Base-by-base conservation (phyloP, 2,888 invertebrate genomes). In the Harpalus rufipes region DNA sequence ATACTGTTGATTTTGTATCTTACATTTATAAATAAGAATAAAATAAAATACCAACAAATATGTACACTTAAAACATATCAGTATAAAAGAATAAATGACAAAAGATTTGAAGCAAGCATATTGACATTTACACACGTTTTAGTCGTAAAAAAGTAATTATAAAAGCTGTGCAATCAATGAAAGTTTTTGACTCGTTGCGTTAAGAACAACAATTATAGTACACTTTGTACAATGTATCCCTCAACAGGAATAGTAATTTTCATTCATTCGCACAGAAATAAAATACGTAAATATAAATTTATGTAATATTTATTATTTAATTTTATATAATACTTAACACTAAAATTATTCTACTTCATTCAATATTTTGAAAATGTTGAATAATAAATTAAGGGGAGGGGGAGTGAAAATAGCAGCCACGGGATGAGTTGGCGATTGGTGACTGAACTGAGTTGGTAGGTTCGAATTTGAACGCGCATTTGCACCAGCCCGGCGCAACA, bases 251-350 rank as follows among this genome's bases (percentile, higher is more conserved):
- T 74, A 59, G 32, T 32, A 32, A 44, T 68, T 68, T 72, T 83
- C 59, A 83, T 83, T 41, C 76, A 76, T 78, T 80, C 61, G 80
- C 61, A 61, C 61, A 63, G 78, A 84, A 84, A 84, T 84, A 80
- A 84, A 84, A 83, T 79, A 81, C 79, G 72, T 80, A 61, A 84
- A 84, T 85, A 83, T 81, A 85, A 82, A 85, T 88, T 88, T 87
- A 86, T 87, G 88, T 89, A 88, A 87, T 88, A 87, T 89, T 89
- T 89, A 88, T 89, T 89, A 88, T 87, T 89, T 87, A 89, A 89
- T 86, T 86, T 90, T 89, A 89, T 89, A 90, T 89, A 90, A 90
- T 90, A 88, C 90, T 90, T 90, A 90, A 89, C 88, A 89, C 89
- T 90, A 90, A 88, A 84, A 85, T 85, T 85, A 85, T 85, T 85